Percentiles rank a stretch among this genome's conserved stretches.
phyloP scores from a whole-genome alignment of 2,797 vertebrate genomes.

The Tenualosa thibaudeaui region DNA sequence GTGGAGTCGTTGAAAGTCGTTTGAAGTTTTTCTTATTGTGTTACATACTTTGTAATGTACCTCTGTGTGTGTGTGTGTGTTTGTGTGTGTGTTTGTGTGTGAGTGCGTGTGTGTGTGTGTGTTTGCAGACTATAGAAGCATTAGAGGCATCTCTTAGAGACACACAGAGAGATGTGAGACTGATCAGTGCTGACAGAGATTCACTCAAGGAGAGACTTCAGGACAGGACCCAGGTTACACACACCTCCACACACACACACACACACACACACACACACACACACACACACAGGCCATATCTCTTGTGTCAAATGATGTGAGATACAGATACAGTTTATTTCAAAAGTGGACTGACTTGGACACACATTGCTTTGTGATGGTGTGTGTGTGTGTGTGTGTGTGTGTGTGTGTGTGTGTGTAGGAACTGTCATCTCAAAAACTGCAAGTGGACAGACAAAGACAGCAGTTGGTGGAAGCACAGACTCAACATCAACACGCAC shows the following conservation, averaged over 20 bases:
- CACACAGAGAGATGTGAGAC: constrained; percentile 59
- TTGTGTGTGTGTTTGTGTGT: neutral
- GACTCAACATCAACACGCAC: constrained; percentile 57
- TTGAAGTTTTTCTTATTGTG: neutral
- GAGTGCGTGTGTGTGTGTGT: constrained; percentile 6
- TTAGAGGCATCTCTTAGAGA: constrained; percentile 63
- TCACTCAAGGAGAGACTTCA: constrained; percentile 52
- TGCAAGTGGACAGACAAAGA: constrained; percentile 60
- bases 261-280: neutral
- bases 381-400: constrained; percentile 27
- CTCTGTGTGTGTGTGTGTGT: neutral
- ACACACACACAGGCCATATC: neutral
- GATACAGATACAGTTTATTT: neutral
- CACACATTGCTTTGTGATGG: too few species aligned
- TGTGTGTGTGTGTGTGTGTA: constrained; percentile 38
- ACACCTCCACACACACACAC: neutral
- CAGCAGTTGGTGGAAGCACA: constrained; percentile 67
- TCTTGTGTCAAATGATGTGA: neutral
- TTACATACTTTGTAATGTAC: neutral
- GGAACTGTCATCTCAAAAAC: constrained; percentile 55
- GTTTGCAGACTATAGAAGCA: constrained; percentile 62
- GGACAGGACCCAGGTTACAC: constrained; percentile 68
- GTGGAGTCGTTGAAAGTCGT: neutral
- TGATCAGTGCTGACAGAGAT: constrained; percentile 43
- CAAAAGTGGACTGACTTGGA: neutral